phyloP scores from a whole-genome alignment of 2,888 invertebrate genomes.

The Synanthedon andrenaeformis region DNA sequence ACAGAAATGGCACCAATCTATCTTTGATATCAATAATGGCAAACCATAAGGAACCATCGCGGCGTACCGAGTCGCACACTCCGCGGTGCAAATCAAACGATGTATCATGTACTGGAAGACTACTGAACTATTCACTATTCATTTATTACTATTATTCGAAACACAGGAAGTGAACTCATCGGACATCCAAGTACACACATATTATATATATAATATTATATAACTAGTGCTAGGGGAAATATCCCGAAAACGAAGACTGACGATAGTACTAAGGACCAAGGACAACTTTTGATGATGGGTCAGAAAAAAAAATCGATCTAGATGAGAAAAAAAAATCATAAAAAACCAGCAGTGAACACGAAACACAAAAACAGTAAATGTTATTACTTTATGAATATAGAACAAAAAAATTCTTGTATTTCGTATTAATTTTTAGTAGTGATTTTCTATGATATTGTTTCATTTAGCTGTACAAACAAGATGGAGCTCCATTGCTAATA shows the following conservation, averaged over 20 bases:
- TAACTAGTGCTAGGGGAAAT: conserved; percentile 28
- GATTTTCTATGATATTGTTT: too few relatives aligned
- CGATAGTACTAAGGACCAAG: too few relatives aligned
- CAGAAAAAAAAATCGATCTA: too few relatives aligned
- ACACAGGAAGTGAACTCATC: conserved; percentile 33
- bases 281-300: too few relatives aligned
- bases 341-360: too few relatives aligned
- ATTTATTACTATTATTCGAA: conserved; percentile 54
- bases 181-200: conserved; percentile 7
- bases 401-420: too few relatives aligned
- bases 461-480: too few relatives aligned
- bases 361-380: too few relatives aligned
- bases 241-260: conserved; percentile 7
- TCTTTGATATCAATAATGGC: conserved; percentile 71
- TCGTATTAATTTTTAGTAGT: too few relatives aligned
- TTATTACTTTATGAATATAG: too few relatives aligned
- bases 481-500: too few relatives aligned
- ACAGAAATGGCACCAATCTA: conserved; percentile 71
- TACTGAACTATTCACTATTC: conserved; percentile 64
- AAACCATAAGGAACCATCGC: conserved; percentile 67
- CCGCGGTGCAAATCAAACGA: conserved; percentile 27
- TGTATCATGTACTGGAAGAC: conserved; percentile 66
- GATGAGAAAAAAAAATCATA: too few relatives aligned
- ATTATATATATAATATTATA: conserved; percentile 27
- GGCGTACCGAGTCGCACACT: conserved; percentile 40